These are phyloP conservation scores for Tringa solitaria DNA, from an alignment of 2,113 vertebrate species.

Conservation along the genomic window DNA sequence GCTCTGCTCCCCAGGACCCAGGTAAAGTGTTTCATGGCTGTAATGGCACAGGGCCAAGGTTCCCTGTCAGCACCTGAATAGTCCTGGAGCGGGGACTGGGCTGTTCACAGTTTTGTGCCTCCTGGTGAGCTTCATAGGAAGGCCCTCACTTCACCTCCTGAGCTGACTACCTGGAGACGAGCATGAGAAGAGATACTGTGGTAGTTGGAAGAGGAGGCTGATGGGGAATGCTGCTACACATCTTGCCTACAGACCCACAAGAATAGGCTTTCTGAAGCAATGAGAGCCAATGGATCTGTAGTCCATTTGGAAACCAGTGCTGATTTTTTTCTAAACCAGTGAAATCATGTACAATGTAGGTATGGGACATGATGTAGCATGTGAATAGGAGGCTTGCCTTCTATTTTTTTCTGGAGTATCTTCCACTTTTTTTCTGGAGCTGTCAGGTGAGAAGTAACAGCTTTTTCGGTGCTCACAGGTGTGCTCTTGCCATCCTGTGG, in stretches of 20 bases:
- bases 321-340: background rate
- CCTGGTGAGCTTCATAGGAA: background rate
- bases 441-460: background rate
- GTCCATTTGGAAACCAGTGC: fast-evolving
- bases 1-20: background rate
- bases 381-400: background rate
- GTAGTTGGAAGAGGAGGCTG: background rate
- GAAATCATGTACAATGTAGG: background rate
- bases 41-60: background rate
- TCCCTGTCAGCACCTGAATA: background rate
- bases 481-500: background rate
- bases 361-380: background rate
- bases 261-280: background rate
- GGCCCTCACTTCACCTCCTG: background rate
- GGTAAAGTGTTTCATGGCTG: background rate
- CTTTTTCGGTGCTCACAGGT: background rate
- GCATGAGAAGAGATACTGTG: background rate
- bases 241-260: background rate
- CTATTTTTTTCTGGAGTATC: background rate
- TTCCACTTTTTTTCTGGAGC: background rate
- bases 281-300: background rate
- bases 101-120: background rate
- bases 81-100: background rate
- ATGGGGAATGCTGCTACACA: background rate
- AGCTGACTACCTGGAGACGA: background rate